Base-by-base conservation (phyloP, 2,797 vertebrate genomes). In the Apogon hyalosoma region DNA sequence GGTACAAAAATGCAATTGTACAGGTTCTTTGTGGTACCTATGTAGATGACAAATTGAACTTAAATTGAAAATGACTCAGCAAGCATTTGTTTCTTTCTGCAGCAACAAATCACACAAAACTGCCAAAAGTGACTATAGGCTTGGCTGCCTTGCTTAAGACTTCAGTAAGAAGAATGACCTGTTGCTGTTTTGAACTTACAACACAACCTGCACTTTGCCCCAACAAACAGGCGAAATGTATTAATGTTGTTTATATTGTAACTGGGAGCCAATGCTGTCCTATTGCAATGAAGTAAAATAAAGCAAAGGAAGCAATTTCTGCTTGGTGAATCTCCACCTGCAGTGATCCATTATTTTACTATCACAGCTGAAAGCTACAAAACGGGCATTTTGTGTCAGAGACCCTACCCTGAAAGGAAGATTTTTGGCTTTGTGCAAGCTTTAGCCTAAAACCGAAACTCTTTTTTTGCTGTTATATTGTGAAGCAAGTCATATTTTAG, bases 251-350 rank as follows among this genome's bases (percentile, higher is more conserved):
- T 79, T 77, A 46, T 19, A 72, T 56, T 82, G 56, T 59, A 50
- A 60, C 64, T 42, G 12, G n/a, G 41, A 79, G 55, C 63, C 56
- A 28, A 68, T 50, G 47, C 54, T 18, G 19, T 73, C 57, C 33
- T 63, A 49, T 43, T 66, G 66, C 11, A 48, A 41, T 46, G 33
- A 61, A 54, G 28, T 54, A 59, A 67, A 69, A 74, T 68, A 66
- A 77, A 83, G 54, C 43, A 74, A 58, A 75, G 52, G 71, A 68
- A 72, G 49, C 62, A 52, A 72, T 84, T 73, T 78, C 51, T 69
- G 48, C 33, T 70, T 67, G 53, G 65, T 72, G 61, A 83, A 66
- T 61, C 63, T 69, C 45, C 19, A 72, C 66, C 60, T 70, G 73
- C 55, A 58, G 56, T 48, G 40, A 21, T 60, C 52, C 63, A 79